Percentiles rank a stretch among this genome's conserved stretches.
These are phyloP conservation scores for Podocnemis expansa DNA, from an alignment of 2,113 vertebrate genomes.

Conservation along the genomic window DNA sequence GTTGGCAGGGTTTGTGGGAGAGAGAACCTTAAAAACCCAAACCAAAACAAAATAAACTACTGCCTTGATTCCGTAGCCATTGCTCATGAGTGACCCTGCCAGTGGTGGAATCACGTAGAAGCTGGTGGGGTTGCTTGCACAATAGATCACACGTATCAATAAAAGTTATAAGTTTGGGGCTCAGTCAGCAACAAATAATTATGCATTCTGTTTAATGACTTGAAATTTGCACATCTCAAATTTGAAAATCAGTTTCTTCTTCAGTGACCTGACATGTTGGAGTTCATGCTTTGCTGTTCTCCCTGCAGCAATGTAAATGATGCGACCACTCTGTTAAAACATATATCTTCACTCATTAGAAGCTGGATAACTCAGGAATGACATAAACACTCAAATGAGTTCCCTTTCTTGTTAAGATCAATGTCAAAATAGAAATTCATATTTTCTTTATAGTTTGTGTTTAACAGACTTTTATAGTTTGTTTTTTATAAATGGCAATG, in stretches of 20 bases:
- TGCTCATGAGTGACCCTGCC: not conserved
- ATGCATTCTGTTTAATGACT: conserved; percentile 32
- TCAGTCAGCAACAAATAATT: not conserved
- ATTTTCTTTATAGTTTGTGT: not conserved
- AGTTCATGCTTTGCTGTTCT: conserved; percentile 50
- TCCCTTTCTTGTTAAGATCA: not conserved
- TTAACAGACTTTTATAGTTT: not conserved
- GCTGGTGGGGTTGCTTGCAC: not conserved
- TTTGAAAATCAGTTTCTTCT: conserved; percentile 48
- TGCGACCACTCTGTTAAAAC: conserved; percentile 51
- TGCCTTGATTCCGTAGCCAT: not conserved
- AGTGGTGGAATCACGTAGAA: not conserved
- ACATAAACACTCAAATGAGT: not conserved
- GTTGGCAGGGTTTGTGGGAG: not conserved
- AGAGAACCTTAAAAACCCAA: not conserved
- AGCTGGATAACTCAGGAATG: not conserved
- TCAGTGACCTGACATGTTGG: conserved; percentile 43
- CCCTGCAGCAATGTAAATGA: conserved; percentile 28
- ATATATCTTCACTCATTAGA: conserved; percentile 56
- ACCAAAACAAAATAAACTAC: not conserved
- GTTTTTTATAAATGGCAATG: not conserved
- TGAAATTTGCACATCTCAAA: not conserved
- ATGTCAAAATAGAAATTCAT: conserved; percentile 13
- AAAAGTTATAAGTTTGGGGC: not conserved
- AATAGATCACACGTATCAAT: not conserved